Evolutionary conservation across 2,113 vertebrate species (phyloP), one percentile per base, ranked within the genome.

Genomic region (Tinamus guttatus): DNA sequence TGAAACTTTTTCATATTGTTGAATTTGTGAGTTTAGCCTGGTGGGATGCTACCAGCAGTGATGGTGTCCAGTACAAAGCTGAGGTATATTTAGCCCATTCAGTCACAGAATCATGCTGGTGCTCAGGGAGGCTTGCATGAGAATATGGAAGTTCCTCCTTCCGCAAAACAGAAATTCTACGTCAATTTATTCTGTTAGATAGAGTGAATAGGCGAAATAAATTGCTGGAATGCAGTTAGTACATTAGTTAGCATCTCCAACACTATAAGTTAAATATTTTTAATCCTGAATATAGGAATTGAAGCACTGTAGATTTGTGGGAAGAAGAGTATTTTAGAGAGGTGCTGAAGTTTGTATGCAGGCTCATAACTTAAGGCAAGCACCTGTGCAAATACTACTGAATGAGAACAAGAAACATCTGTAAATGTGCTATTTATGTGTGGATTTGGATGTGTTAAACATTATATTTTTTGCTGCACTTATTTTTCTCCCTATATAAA

Each of bases 401-500:
- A 15, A 13, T 36, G 24, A 83, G 68, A 78, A 60, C 8, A 75
- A 75, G 22, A 81, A 45, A 9, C 16, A 25, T 62, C 59, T 91
- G 69, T 81, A 87, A 90, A 81, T 71, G 56, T 73, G 52, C 6
- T 90, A 86, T 79, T 78, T 79, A 52, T 81, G 24, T 19, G 65
- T 40, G 49, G 19, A 28, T 93, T 87, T 92, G 40, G 90, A 92
- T 93, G 52, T 62, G 36, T 91, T 64, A 81, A 85, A 30, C 21
- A 32, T 65, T 78, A 58, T 36, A 7, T 63, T 40, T 41, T 25
- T 73, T 52, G 17, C 63, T 85, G 25, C 45, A 49, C 24, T 89
- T 76, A 67, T 43, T 84, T 91, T 87, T 45, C 7, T 82, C 71
- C 56, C 90, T 71, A 75, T 49, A 47, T 40, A 89, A 77, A 36